Conservation (phyloP, 2,797 vertebrate genomes). For the Chloroceryle amazona region DNA sequence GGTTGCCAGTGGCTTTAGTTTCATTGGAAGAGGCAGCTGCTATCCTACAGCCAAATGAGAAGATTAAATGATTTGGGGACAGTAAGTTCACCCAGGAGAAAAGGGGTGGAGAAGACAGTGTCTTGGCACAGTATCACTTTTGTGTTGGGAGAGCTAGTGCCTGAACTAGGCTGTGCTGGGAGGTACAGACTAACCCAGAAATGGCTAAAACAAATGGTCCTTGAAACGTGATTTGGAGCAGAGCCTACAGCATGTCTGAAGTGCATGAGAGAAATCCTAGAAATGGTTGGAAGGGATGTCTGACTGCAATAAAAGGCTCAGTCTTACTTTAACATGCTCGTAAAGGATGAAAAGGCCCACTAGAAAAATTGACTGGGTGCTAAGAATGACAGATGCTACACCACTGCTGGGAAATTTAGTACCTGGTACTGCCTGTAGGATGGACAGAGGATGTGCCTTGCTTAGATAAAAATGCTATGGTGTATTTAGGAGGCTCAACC, state of each 20-base stretch:
- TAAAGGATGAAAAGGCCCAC: background rate
- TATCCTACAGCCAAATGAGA: constrained; percentile 11
- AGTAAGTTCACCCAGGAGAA: constrained; percentile 45
- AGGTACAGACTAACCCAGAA: constrained; percentile 36
- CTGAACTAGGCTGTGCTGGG: constrained; percentile 15
- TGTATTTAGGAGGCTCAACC: background rate
- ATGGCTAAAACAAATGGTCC: constrained; percentile 47
- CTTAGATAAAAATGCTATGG: background rate
- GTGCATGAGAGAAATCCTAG: constrained; percentile 45
- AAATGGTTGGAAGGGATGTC: background rate
- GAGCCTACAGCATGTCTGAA: background rate
- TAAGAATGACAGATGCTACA: background rate
- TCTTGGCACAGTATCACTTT: constrained; percentile 2
- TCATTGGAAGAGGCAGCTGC: constrained; percentile 20
- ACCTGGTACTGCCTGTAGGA: background rate
- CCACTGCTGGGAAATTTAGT: background rate
- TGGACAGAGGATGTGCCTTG: background rate
- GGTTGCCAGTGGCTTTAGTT: constrained; percentile 41
- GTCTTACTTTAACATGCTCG: background rate
- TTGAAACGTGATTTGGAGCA: constrained; percentile 58
- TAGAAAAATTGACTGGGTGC: background rate
- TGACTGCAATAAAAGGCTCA: background rate
- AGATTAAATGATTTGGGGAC: constrained; percentile 43
- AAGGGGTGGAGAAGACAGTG: constrained; percentile 28
- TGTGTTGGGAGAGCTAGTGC: constrained; percentile 18